Evolutionary conservation across 2,888 invertebrate species (phyloP), one percentile per base, ranked within the genome.

Genomic region (Scelioninae gen. 2): DNA sequence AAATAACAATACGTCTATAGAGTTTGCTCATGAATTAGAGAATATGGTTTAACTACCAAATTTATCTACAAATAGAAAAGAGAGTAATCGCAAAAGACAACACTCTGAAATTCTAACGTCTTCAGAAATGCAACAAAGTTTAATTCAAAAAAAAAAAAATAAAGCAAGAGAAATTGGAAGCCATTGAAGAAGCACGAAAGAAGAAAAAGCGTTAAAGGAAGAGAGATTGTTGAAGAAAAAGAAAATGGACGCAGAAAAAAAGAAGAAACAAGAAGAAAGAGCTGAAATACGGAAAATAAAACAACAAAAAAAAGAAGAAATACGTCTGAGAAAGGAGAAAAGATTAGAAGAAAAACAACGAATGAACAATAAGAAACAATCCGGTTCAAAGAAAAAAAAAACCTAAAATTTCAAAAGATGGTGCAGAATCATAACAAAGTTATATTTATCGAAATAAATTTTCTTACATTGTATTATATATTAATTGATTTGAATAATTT

Each of bases 31-130:
- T n/a, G n/a, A n/a, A n/a, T n/a, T n/a, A n/a, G n/a, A n/a, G n/a
- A n/a, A n/a, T n/a, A n/a, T n/a, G n/a, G n/a, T 13, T 48, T 48
- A 48, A 35, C 9, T 48, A 13, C 60, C 48, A 39, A 22, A 37
- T 15, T 19, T 61, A 35, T 61, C 60, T 37, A 10, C 35, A 13
- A 16, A 4, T 18, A 48, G 39, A 11, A 18, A 31, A 39, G n/a
- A n/a, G n/a, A n/a, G 5, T 19, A 11, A 39, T 13, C 48, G 15
- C 6, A 48, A 48, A 16, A 61, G 39, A 15, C 61, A 50, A 19
- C 41, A 63, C 22, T 63, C 50, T 3, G 25, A 50, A 33, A 63
- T 63, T 2, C 28, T 63, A 6, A 63, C 61, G 10, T 63, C 50
- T 31, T 22, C 50, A 46, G 9, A 19, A 39, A 53, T 35, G 10